Base-by-base conservation (phyloP, 2,797 vertebrate genomes). In the Acropternis orthonyx region DNA sequence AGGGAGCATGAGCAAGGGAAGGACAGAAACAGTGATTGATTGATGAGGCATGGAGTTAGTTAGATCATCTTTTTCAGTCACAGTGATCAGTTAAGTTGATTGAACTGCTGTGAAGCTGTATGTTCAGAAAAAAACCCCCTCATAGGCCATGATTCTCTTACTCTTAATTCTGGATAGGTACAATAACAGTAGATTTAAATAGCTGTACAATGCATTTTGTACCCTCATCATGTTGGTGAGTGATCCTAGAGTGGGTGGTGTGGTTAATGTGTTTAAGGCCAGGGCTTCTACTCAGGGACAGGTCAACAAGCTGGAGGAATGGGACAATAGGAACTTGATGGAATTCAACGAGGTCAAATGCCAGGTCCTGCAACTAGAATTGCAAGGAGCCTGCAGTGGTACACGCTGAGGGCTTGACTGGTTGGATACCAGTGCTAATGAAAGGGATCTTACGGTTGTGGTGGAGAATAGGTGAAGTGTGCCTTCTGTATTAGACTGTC, bases 371-470 rank as follows among this genome's bases (percentile, higher is more conserved):
- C 34, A 63, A 12, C 21, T 80, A 12, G 18, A 68, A 43, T 39
- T 89, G 34, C 51, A 85, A 39, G 51, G 34, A n/a, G 43, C 6
- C 12, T 82, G 26, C 48, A 65, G 13, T 24, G 17, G 12, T 71
- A 55, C 30, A 8, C 0, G 0, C 26, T 56, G 46, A 41, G 39
- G 43, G 15, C 21, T 83, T 58, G 51, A 26, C 39, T 88, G 67
- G 9, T 4, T 72, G 46, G 7, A 2, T 41, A 36, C 48, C 46
- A 62, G 0, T 46, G 21, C 44, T 81, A 15, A 66, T 75, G 55
- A 17, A 78, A 75, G 74, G 24, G 28, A 19, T 68, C 30, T 44
- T 30, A 12, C 6, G 3, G 11, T 65, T 0, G 0, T 24, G 44
- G 30, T 62, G 27, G 19, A 30, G 44, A 44, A 26, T 2, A 63